Conservation (phyloP, 1,140 invertebrate genomes). For the Saccostrea echinata region DNA sequence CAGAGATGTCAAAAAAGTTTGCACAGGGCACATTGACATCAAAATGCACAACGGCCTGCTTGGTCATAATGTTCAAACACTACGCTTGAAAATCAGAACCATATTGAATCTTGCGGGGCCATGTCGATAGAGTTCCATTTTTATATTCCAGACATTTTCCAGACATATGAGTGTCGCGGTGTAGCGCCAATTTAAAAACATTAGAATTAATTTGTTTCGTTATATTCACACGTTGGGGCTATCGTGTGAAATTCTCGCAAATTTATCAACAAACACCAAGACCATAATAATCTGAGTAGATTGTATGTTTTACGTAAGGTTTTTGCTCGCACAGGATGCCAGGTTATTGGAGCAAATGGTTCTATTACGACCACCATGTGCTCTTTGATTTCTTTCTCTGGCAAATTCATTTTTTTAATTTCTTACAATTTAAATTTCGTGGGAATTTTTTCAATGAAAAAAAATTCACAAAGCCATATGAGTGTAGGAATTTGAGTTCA, state of each 20-base stretch:
- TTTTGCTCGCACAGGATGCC: not conserved
- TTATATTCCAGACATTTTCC: conserved; percentile 28
- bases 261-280: conserved; percentile 28
- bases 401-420: not conserved
- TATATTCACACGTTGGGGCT: conserved; percentile 6
- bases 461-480: not conserved
- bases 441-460: not conserved
- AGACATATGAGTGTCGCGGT: conserved; percentile 5
- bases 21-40: conserved; percentile 24
- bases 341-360: not conserved
- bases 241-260: conserved; percentile 28
- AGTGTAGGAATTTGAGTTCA: too few relatives aligned
- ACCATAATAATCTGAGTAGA: not conserved
- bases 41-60: conserved; percentile 10
- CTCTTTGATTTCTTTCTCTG: not conserved
- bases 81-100: not conserved
- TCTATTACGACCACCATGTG: conserved; percentile 7
- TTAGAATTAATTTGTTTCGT: conserved; percentile 36
- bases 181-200: conserved; percentile 34
- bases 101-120: conserved; percentile 17
- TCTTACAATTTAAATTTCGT: conserved; percentile 17
- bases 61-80: conserved; percentile 8
- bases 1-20: conserved; percentile 37
- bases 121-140: not conserved
- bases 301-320: not conserved